A percentile compares a stretch with the other conserved stretches of the same genome.
These are phyloP conservation scores for Catharus ustulatus DNA, from an alignment of 2,797 vertebrate species.

Conservation along the genomic window DNA sequence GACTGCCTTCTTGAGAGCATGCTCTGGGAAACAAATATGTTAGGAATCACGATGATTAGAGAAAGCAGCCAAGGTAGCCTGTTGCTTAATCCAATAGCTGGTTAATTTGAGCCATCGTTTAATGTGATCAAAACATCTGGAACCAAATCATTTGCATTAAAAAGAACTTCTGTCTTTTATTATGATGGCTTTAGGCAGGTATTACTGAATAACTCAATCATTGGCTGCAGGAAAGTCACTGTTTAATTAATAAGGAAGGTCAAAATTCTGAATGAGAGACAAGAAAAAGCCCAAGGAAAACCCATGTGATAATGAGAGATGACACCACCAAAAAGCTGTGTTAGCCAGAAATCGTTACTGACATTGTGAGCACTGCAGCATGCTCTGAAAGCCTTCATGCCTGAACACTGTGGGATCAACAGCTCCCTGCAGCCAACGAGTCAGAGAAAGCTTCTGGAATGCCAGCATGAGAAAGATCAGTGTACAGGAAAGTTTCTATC, in stretches of 20 bases:
- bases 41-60: not conserved
- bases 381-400: not conserved
- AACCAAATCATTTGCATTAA: constrained; percentile 69
- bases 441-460: not conserved
- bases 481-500: not conserved
- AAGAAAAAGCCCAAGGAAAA: constrained; percentile 73
- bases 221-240: constrained; percentile 29
- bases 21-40: not conserved
- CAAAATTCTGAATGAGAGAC: constrained; percentile 66
- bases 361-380: not conserved
- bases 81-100: constrained; percentile 63
- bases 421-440: not conserved
- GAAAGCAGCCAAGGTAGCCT: constrained; percentile 48
- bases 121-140: constrained; percentile 68
- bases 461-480: not conserved
- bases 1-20: not conserved
- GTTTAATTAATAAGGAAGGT: constrained; percentile 72
- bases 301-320: constrained; percentile 54
- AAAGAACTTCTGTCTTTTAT: constrained; percentile 63
- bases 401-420: not conserved
- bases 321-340: constrained; percentile 52
- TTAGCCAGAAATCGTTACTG: constrained; percentile 39
- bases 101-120: constrained; percentile 61
- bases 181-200: constrained; percentile 65
- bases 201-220: constrained; percentile 72